Conservation (phyloP, 2,797 vertebrate species). For the Chaunax sp. region DNA sequence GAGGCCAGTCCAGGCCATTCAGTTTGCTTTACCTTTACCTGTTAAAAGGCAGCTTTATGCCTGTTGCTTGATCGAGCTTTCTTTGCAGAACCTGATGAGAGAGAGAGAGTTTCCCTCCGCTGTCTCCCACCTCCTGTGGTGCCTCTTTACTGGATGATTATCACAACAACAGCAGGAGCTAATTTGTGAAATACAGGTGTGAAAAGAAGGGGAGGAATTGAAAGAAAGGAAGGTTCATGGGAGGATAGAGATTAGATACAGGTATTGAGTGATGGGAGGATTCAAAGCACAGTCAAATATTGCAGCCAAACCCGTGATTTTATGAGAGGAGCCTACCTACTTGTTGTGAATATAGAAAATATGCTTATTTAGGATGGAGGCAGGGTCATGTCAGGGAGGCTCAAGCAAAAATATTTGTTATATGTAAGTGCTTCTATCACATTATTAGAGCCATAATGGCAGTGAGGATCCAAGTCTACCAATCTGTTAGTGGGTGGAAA, state of each 20-base stretch:
- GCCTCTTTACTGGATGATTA: constrained; percentile 66
- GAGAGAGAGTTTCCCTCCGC: constrained; percentile 6
- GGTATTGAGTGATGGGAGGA: too few species aligned
- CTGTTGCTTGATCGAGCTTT: not conserved
- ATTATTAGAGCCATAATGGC: too few species aligned
- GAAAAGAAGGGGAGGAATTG: not conserved
- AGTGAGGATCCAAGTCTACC: too few species aligned
- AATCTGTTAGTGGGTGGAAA: not conserved
- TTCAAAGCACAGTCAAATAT: too few species aligned
- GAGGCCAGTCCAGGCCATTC: not conserved
- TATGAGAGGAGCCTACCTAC: too few species aligned
- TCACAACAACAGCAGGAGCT: constrained; percentile 53
- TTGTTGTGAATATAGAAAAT: too few species aligned
- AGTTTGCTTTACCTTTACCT: constrained; percentile 17
- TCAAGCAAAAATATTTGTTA: too few species aligned
- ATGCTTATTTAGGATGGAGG: too few species aligned
- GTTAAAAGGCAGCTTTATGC: constrained; percentile 42
- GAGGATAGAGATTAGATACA: too few species aligned
- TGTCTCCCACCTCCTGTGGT: constrained; percentile 34
- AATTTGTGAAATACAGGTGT: constrained; percentile 53
- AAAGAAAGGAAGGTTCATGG: not conserved
- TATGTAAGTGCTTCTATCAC: too few species aligned
- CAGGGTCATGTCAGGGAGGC: too few species aligned
- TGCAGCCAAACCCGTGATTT: too few species aligned
- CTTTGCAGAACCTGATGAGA: constrained; percentile 50